Percentiles rank a stretch among this genome's conserved stretches.
Conservation (phyloP, 2,797 vertebrate species). For the Peromyscus eremicus region DNA sequence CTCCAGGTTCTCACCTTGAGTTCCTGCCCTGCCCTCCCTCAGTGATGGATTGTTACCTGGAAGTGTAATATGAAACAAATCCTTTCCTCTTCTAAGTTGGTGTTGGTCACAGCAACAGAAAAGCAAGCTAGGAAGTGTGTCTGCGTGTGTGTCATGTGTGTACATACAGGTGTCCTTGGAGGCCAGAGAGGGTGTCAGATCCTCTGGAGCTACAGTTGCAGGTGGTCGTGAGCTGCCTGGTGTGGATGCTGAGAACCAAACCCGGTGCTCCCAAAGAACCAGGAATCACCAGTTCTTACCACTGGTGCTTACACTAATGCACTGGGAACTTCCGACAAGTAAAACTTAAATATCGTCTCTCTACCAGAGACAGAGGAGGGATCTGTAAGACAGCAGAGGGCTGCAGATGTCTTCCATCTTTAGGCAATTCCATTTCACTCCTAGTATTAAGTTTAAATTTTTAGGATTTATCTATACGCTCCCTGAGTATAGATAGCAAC, state of each 20-base stretch:
- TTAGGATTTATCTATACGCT: not conserved
- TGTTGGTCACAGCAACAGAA: not conserved
- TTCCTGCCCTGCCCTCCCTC: not conserved
- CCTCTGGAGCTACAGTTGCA: not conserved
- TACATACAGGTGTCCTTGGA: not conserved
- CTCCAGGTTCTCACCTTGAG: not conserved
- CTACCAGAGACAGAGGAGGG: not conserved
- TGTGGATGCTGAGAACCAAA: not conserved
- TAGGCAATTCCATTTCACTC: not conserved
- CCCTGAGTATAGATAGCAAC: not conserved
- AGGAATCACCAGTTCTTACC: slow-evolving; percentile 2
- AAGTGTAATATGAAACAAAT: not conserved
- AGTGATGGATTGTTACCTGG: not conserved
- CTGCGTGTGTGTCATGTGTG: not conserved
- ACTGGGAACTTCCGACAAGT: not conserved
- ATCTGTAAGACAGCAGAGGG: not conserved
- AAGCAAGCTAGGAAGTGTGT: not conserved
- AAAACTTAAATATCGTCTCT: not conserved
- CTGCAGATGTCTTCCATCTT: not conserved
- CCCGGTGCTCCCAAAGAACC: not conserved
- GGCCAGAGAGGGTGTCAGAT: not conserved
- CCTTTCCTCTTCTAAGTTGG: not conserved
- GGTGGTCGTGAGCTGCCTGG: not conserved
- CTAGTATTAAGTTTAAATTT: slow-evolving; percentile 28
- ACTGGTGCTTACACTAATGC: not conserved